Conservation (phyloP, 2,888 invertebrate genomes). For the Tholera decimalis region DNA sequence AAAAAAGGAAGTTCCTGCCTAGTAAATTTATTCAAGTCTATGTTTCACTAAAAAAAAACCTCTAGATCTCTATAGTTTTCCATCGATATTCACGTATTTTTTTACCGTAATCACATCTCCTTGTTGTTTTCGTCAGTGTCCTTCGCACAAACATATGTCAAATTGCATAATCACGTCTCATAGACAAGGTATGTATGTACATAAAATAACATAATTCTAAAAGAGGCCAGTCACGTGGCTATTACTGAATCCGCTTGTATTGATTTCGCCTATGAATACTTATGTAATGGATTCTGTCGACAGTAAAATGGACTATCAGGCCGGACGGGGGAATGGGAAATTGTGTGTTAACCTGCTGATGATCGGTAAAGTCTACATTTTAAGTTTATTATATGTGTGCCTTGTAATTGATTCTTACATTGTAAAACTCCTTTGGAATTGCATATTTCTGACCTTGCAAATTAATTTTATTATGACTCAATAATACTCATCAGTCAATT, state of each 20-base stretch:
- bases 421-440: not conserved
- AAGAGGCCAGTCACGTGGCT: constrained; percentile 70
- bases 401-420: not conserved
- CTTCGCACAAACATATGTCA: constrained; percentile 22
- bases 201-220: constrained; percentile 38
- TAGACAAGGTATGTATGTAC: constrained; percentile 10
- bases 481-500: too few species aligned
- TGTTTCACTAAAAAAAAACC: constrained; percentile 23
- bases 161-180: constrained; percentile 39
- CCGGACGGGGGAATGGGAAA: constrained; percentile 14
- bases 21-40: constrained; percentile 1
- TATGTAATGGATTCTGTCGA: constrained; percentile 45
- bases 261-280: constrained; percentile 60
- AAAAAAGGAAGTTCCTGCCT: too few species aligned
- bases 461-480: too few species aligned
- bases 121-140: constrained; percentile 30
- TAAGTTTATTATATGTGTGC: not conserved
- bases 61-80: constrained; percentile 25
- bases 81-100: constrained; percentile 11
- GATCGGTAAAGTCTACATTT: not conserved
- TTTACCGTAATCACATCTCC: constrained; percentile 22
- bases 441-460: not conserved
- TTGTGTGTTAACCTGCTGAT: constrained; percentile 12
- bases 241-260: constrained; percentile 66
- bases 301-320: constrained; percentile 30